Base-by-base conservation (phyloP, 2,797 vertebrate genomes). In the Melanotaenia maccullochi region DNA sequence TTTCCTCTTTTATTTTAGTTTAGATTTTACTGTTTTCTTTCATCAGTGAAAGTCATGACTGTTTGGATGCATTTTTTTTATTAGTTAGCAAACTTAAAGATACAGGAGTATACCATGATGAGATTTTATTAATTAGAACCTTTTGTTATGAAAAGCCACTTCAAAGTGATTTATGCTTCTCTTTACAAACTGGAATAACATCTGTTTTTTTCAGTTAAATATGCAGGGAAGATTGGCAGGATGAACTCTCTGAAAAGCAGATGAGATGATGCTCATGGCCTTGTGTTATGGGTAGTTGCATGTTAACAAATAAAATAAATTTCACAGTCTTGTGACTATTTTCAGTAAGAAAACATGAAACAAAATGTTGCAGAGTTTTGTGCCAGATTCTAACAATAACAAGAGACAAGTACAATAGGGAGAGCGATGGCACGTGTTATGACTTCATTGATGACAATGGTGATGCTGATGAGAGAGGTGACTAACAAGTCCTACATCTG, bases 281-380 rank as follows among this genome's bases (percentile, higher is more conserved):
- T 57, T 24, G 20, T 40, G 36, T 20, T 32, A 18, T 4, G 42
- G 18, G 4, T 0, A 47, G 44, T 18, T 60, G 1, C 7, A 52
- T 59, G 56, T 58, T 57, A 13, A 36, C 35, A 0, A 58, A 38
- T 20, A n/a, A 33, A 25, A 18, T 16, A 2, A 13, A 71, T 52
- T 56, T 32, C 3, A 18, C 54, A 16, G 40, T 20, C 40, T 9
- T 5, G 20, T 47, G 36, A 30, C 42, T 58, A 42, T 20, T 25
- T 54, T 33, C 14, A 2, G 49, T 55, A 4, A 14, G 52, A 58
- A 6, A 63, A 65, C 18, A 65, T 44, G 32, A 70, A 40, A 30
- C 56, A 35, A 44, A 49, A 68, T 35, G 1, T 35, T 47, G 22
- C 51, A 49, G 74, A 35, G 5, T 8, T 52, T 59, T 60, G 42